Conservation (phyloP, 2,888 invertebrate species). For the Acronicta aceris region DNA sequence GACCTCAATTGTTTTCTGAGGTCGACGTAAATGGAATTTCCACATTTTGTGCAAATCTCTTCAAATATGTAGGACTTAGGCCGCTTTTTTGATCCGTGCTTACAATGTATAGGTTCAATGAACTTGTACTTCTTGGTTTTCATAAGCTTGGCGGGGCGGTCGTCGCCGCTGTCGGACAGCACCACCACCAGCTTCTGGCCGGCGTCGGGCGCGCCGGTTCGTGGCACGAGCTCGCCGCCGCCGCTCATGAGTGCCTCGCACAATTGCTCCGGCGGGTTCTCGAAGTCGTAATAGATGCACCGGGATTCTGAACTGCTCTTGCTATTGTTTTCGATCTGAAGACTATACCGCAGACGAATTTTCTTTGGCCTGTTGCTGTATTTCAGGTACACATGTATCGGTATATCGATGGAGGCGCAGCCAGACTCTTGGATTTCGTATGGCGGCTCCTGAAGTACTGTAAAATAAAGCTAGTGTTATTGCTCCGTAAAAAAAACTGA, state of each 20-base stretch:
- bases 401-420: conserved; percentile 83
- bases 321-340: conserved; percentile 80
- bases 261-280: conserved; percentile 79
- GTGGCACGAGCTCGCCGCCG: conserved; percentile 80
- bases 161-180: conserved; percentile 68
- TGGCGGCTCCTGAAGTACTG: conserved; percentile 87
- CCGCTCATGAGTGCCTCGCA: conserved; percentile 79
- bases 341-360: conserved; percentile 80
- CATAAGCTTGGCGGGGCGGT: conserved; percentile 55
- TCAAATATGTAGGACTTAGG: conserved; percentile 68
- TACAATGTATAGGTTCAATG: conserved; percentile 75
- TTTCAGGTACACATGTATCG: conserved; percentile 86
- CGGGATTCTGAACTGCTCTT: conserved; percentile 78
- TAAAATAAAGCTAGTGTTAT: conserved; percentile 61
- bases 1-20: conserved; percentile 76
- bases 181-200: conserved; percentile 71
- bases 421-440: conserved; percentile 87
- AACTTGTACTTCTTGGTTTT: conserved; percentile 74
- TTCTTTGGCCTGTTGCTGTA: conserved; percentile 81
- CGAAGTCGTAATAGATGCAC: conserved; percentile 82
- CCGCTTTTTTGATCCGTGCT: conserved; percentile 66
- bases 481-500: conserved; percentile 56
- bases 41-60: conserved; percentile 79
- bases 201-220: conserved; percentile 61
- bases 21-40: conserved; percentile 74